Percentiles rank a stretch among this genome's conserved stretches.
Evolutionary conservation across 2,797 vertebrate genomes (phyloP).

Genomic region (Paratrypauchen microcephalus): DNA sequence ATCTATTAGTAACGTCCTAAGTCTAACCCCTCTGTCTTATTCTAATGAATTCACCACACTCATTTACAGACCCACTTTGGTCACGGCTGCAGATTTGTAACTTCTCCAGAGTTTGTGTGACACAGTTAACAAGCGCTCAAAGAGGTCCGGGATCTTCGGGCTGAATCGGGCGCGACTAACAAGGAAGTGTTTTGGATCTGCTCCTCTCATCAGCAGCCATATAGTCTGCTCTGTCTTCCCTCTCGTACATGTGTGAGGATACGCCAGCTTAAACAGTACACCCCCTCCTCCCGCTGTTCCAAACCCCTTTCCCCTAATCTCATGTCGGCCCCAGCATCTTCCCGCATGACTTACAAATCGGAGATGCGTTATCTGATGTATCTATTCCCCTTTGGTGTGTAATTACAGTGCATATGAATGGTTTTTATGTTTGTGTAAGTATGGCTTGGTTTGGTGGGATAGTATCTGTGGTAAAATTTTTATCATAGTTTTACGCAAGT

Average conservation of each 20-base stretch:
- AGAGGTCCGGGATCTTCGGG: slow-evolving; percentile 56
- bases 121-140: slow-evolving; percentile 60
- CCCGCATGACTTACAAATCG: slow-evolving; percentile 52
- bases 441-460: too few species aligned
- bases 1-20: not conserved
- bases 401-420: slow-evolving; percentile 45
- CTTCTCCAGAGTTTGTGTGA: slow-evolving; percentile 27
- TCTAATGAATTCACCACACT: not conserved
- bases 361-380: slow-evolving; percentile 51
- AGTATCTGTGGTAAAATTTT: too few species aligned
- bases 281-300: slow-evolving; percentile 69
- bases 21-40: not conserved
- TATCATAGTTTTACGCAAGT: too few species aligned
- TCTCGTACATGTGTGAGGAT: slow-evolving; percentile 44
- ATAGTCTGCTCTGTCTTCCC: slow-evolving; percentile 49
- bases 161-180: slow-evolving; percentile 59
- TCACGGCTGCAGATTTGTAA: slow-evolving; percentile 25
- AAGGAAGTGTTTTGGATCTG: slow-evolving; percentile 43
- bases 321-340: slow-evolving; percentile 73
- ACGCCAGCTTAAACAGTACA: slow-evolving; percentile 72
- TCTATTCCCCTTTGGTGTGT: slow-evolving; percentile 43
- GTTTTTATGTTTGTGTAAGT: too few species aligned
- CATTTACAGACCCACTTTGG: not conserved
- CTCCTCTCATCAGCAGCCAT: slow-evolving; percentile 37
- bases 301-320: slow-evolving; percentile 76